Evolutionary conservation across 2,888 invertebrate species (phyloP).

Genomic region (Anodontia alba): DNA sequence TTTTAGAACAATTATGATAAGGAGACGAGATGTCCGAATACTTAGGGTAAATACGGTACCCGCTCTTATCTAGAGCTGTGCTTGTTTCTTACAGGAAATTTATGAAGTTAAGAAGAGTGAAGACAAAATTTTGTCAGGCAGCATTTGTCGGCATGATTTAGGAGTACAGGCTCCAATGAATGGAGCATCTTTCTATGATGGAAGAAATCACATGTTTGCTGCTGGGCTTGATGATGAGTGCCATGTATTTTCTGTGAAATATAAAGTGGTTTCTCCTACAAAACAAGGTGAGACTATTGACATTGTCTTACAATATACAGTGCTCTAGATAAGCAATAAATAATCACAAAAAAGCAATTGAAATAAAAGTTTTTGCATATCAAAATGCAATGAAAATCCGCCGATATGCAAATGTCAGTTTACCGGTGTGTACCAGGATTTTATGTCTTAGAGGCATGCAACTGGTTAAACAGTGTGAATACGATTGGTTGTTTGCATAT

Average conservation of each 20-base stretch:
- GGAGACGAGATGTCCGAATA: too few species aligned
- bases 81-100: constrained; percentile 91
- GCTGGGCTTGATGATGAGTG: constrained; percentile 95
- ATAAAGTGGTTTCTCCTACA: constrained; percentile 79
- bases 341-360: background rate
- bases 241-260: constrained; percentile 79
- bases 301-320: too few species aligned
- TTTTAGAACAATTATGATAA: too few species aligned
- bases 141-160: constrained; percentile 95
- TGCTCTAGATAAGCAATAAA: background rate
- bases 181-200: constrained; percentile 90
- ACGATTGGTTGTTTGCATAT: too few species aligned
- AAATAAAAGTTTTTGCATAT: too few species aligned
- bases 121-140: constrained; percentile 92
- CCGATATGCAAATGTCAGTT: too few species aligned
- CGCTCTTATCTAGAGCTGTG: too few species aligned
- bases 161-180: constrained; percentile 92
- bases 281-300: constrained; percentile 50
- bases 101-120: constrained; percentile 94
- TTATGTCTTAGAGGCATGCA: too few species aligned
- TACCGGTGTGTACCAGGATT: too few species aligned
- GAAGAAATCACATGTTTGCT: constrained; percentile 91
- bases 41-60: too few species aligned
- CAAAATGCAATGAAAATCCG: too few species aligned
- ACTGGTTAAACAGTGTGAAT: too few species aligned